Evolutionary conservation across 2,888 invertebrate species (phyloP).

Genomic region (Lycocerus yunnanus): DNA sequence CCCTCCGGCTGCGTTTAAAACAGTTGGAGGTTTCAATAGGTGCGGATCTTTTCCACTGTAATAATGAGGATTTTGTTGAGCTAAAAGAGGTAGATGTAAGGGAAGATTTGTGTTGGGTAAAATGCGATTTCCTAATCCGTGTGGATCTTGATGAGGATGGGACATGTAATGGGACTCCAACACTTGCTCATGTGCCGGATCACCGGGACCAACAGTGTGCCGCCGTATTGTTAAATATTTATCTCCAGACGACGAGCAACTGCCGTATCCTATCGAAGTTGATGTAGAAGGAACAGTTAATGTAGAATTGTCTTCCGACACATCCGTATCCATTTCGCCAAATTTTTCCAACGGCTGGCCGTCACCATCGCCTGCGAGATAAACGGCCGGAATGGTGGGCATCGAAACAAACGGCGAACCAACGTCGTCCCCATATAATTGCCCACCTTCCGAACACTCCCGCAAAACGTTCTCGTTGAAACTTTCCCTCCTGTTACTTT

Average conservation of each 20-base stretch:
- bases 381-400: conserved; percentile 60
- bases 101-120: conserved; percentile 84
- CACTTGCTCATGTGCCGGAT: conserved; percentile 82
- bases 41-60: conserved; percentile 93
- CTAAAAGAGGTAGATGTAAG: conserved; percentile 80
- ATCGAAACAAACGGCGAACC: conserved; percentile 59
- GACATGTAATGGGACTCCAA: conserved; percentile 60
- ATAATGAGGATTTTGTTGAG: conserved; percentile 82
- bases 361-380: conserved; percentile 57
- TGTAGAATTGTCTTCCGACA: conserved; percentile 47
- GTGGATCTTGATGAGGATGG: conserved; percentile 48
- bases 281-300: conserved; percentile 45
- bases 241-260: conserved; percentile 47
- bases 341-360: conserved; percentile 66
- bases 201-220: conserved; percentile 93
- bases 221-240: conserved; percentile 71
- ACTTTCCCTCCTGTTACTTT: conserved; percentile 50
- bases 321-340: conserved; percentile 60
- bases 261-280: conserved; percentile 45
- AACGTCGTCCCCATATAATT: conserved; percentile 48
- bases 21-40: conserved; percentile 89
- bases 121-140: conserved; percentile 54
- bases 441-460: conserved; percentile 42
- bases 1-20: conserved; percentile 81
- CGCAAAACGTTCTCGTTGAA: conserved; percentile 54